Evolutionary conservation across 2,888 invertebrate species (phyloP).

Genomic region (Fissipunctia ypsillon): DNA sequence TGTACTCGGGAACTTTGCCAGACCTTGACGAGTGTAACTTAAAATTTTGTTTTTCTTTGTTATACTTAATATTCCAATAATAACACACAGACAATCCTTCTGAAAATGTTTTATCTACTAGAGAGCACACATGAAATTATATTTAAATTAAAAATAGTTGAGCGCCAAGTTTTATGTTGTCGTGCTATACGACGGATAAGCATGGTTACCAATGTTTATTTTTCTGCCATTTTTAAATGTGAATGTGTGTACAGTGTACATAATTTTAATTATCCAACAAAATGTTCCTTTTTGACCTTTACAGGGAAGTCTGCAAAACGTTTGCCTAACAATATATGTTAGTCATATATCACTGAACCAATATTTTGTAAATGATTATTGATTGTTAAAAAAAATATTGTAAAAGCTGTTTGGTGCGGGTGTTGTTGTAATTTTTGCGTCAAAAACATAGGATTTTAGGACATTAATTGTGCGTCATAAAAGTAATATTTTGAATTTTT

Average conservation of each 20-base stretch:
- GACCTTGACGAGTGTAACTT: slow-evolving; percentile 48
- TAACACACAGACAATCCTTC: background rate
- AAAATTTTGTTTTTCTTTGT: slow-evolving; percentile 42
- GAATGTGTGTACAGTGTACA: slow-evolving; percentile 73
- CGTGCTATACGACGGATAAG: slow-evolving; percentile 67
- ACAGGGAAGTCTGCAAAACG: slow-evolving; percentile 27
- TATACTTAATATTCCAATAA: slow-evolving; percentile 41
- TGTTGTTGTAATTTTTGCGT: background rate
- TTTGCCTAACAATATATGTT: slow-evolving; percentile 46
- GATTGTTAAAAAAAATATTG: slow-evolving; percentile 33
- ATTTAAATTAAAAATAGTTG: background rate
- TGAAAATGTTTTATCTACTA: background rate
- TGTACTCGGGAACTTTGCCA: slow-evolving; percentile 55
- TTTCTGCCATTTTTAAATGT: slow-evolving; percentile 74
- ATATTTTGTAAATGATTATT: slow-evolving; percentile 52
- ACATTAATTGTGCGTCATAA: background rate
- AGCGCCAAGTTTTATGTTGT: slow-evolving; percentile 58
- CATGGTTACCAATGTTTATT: slow-evolving; percentile 74
- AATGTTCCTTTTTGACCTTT: slow-evolving; percentile 67
- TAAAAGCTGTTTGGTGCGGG: slow-evolving; percentile 9
- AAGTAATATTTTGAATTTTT: background rate
- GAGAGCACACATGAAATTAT: background rate
- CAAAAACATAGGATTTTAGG: slow-evolving; percentile 4
- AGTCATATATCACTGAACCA: slow-evolving; percentile 48
- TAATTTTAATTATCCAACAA: slow-evolving; percentile 76